Percentiles rank a stretch among this genome's conserved stretches.
Conservation (phyloP, 2,888 invertebrate species). For the Dysmachus trigonus region DNA sequence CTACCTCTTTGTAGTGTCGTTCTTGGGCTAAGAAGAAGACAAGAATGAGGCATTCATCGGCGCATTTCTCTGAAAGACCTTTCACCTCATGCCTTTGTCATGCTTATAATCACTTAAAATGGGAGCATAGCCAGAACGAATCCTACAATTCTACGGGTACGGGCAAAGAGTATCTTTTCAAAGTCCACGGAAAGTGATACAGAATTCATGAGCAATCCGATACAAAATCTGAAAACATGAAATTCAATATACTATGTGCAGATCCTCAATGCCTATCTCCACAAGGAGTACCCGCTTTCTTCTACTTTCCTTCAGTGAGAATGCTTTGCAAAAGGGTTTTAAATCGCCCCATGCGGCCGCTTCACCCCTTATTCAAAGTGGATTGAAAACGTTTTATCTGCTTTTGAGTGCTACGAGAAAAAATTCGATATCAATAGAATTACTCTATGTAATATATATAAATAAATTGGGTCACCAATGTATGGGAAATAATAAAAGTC, state of each 20-base stretch:
- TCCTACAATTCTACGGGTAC: neutral
- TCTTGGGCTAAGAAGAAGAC: neutral
- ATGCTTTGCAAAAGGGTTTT: too few relatives aligned
- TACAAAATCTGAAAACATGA: neutral
- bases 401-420: too few relatives aligned
- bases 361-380: too few relatives aligned
- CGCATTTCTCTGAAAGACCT: slow-evolving; percentile 1
- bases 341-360: too few relatives aligned
- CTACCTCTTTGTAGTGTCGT: neutral
- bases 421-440: too few relatives aligned
- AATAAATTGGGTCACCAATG: too few relatives aligned
- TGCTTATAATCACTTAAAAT: slow-evolving; percentile 23
- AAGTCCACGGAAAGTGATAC: neutral
- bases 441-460: too few relatives aligned
- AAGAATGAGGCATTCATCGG: neutral
- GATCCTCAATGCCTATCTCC: neutral
- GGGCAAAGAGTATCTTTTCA: neutral
- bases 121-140: neutral
- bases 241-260: neutral
- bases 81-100: slow-evolving; percentile 3
- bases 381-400: too few relatives aligned
- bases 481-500: too few relatives aligned
- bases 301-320: neutral
- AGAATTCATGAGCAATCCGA: slow-evolving; percentile 20
- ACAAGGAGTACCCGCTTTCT: neutral